Percentiles rank a stretch among this genome's conserved stretches.
phyloP scores from a whole-genome alignment of 2,113 vertebrate genomes.

The Cynocephalus volans region DNA sequence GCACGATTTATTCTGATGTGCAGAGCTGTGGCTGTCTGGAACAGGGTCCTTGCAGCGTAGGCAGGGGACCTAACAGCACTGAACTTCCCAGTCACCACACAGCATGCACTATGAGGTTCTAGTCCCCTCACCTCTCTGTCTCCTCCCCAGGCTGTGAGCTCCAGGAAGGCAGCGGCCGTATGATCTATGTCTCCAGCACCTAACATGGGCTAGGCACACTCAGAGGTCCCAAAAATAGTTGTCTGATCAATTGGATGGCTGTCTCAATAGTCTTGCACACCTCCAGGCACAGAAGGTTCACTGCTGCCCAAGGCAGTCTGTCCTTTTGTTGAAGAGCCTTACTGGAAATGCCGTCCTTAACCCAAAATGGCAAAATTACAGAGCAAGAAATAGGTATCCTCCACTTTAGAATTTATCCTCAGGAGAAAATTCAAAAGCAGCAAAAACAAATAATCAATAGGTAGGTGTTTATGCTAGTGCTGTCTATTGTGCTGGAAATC shows the following conservation, averaged over 20 bases:
- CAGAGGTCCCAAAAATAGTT: background rate
- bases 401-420: background rate
- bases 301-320: background rate
- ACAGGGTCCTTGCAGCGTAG: fast-evolving
- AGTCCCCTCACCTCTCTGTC: background rate
- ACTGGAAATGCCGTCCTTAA: background rate
- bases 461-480: background rate
- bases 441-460: background rate
- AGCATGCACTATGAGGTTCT: fast-evolving
- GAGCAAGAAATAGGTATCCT: background rate
- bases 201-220: background rate
- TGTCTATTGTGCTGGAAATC: background rate
- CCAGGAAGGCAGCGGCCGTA: background rate
- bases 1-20: fast-evolving
- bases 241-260: background rate
- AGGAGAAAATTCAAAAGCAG: background rate
- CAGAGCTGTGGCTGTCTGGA: background rate
- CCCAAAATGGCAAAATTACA: background rate
- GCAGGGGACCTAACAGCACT: background rate
- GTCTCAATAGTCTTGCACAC: background rate
- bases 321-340: background rate
- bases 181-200: background rate
- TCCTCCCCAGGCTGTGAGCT: background rate
- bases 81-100: background rate
- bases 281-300: background rate